phyloP scores from a whole-genome alignment of 2,888 invertebrate species.

The Deilephila porcellus region DNA sequence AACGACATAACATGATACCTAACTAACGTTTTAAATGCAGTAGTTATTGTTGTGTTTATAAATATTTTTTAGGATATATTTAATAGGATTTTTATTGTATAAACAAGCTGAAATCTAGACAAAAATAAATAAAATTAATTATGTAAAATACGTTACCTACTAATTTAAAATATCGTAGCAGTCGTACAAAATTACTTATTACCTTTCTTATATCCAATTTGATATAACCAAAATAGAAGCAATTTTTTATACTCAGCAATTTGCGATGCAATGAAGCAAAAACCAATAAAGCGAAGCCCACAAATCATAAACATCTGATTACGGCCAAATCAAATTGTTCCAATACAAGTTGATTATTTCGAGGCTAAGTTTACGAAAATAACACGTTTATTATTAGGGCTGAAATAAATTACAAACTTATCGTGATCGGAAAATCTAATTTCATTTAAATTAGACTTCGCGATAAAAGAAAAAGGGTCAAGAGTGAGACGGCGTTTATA shows the following conservation, averaged over 20 bases:
- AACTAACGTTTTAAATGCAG: not conserved
- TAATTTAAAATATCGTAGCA: no score
- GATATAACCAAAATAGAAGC: not conserved
- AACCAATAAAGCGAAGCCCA: not conserved
- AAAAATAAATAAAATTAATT: no score
- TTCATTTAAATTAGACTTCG: slow-evolving; percentile 3
- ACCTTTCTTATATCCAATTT: no score
- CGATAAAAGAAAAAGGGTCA: slow-evolving; percentile 16
- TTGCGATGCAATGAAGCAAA: not conserved
- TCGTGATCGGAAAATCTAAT: not conserved
- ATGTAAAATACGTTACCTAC: no score
- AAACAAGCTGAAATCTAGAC: not conserved
- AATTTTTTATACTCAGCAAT: not conserved
- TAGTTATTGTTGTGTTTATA: no score
- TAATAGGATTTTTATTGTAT: no score
- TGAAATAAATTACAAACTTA: slow-evolving; percentile 16
- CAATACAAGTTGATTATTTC: not conserved
- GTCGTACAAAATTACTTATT: no score
- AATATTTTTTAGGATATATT: not conserved
- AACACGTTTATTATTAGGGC: slow-evolving; percentile 15
- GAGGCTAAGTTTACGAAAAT: not conserved
- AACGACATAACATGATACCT: not conserved
- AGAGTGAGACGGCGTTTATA: not conserved
- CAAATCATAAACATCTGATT: slow-evolving; percentile 2
- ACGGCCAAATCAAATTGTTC: slow-evolving; percentile 5